A percentile compares a stretch with the other conserved stretches of the same genome.
Evolutionary conservation across 2,113 vertebrate genomes (phyloP).

Genomic region (Etheostoma spectabile): DNA sequence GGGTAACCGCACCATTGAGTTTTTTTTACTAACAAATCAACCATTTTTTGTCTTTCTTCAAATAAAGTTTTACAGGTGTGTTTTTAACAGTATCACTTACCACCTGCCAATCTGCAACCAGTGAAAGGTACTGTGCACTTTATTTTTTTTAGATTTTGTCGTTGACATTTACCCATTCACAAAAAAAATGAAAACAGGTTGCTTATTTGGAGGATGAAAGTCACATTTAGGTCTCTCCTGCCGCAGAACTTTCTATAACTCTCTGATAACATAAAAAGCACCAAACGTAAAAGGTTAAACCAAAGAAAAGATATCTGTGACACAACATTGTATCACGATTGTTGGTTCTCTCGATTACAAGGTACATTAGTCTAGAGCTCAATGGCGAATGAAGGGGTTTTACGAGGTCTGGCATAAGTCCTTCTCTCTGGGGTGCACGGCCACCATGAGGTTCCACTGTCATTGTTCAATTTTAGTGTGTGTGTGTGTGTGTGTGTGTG

Average conservation of each 20-base stretch:
- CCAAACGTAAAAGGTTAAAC: constrained; percentile 37
- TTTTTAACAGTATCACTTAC: background rate
- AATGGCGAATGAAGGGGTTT: constrained; percentile 61
- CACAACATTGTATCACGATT: constrained; percentile 56
- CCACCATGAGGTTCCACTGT: constrained; percentile 13
- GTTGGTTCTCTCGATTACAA: constrained; percentile 53
- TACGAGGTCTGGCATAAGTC: constrained; percentile 57
- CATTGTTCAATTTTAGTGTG: constrained; percentile 32
- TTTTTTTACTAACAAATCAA: background rate
- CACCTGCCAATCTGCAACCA: background rate
- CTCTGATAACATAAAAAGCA: constrained; percentile 29
- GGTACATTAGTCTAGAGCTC: constrained; percentile 61
- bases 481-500: constrained; percentile 19
- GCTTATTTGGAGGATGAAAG: no score
- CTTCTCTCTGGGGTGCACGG: constrained; percentile 33
- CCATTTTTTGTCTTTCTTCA: background rate
- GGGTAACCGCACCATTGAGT: background rate
- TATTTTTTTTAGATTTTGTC: background rate
- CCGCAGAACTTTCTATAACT: background rate
- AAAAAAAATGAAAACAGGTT: no score
- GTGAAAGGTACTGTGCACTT: background rate
- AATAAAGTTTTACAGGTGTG: background rate
- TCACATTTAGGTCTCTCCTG: background rate
- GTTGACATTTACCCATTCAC: no score
- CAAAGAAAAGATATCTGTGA: constrained; percentile 29